Percentiles rank a stretch among this genome's conserved stretches.
Evolutionary conservation across 1,140 invertebrate species (phyloP).

Genomic region (Tetraneura akinire): DNA sequence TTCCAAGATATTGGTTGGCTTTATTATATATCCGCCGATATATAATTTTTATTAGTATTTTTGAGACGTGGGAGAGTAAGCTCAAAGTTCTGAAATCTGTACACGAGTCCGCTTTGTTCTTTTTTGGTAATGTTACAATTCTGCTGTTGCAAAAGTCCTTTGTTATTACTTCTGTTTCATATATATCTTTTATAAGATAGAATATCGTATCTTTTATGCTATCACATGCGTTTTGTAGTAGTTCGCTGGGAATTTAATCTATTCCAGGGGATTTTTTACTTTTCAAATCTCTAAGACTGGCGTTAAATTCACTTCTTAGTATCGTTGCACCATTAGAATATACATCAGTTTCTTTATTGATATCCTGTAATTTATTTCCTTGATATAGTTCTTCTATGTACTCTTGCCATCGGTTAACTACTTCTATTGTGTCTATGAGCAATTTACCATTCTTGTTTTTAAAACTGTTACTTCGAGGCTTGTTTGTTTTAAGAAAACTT

Average conservation of each 20-base stretch:
- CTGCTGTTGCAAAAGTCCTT: too few relatives aligned
- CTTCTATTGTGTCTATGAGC: conserved; percentile 25
- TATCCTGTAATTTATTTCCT: conserved; percentile 25
- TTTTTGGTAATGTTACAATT: too few relatives aligned
- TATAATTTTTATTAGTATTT: too few relatives aligned
- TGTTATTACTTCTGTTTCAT: too few relatives aligned
- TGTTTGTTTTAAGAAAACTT: conserved; percentile 18
- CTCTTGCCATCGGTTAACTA: conserved; percentile 6
- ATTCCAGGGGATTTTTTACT: conserved; percentile 25
- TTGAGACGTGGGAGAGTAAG: too few relatives aligned
- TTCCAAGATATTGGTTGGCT: too few relatives aligned
- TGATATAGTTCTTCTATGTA: conserved; percentile 1
- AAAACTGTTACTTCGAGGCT: not conserved
- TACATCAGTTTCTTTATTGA: conserved; percentile 28
- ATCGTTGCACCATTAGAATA: conserved; percentile 13
- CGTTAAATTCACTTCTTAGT: conserved; percentile 39
- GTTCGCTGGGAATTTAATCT: conserved; percentile 18
- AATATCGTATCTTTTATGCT: too few relatives aligned
- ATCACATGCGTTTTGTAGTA: too few relatives aligned
- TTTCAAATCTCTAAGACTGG: conserved; percentile 30
- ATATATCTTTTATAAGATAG: too few relatives aligned
- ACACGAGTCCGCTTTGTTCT: too few relatives aligned
- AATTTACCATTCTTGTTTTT: conserved; percentile 37
- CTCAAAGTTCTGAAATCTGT: too few relatives aligned
- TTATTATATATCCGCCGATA: too few relatives aligned